Percentiles rank a stretch among this genome's conserved stretches.
These are phyloP conservation scores for Diplosoma virens DNA, from an alignment of 23 tunicate species.

Conservation along the genomic window DNA sequence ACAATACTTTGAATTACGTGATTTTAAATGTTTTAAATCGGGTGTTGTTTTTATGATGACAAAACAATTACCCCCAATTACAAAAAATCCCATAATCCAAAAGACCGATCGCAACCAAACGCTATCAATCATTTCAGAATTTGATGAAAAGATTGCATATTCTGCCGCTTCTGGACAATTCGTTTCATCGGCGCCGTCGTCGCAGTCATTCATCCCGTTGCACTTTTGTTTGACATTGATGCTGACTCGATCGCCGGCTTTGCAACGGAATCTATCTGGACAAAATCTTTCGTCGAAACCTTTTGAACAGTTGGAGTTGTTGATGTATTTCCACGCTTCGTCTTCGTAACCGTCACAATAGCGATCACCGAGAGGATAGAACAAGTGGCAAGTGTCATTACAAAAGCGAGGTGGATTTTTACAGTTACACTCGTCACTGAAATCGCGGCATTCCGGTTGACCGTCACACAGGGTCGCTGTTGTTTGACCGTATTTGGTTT, in stretches of 20 bases:
- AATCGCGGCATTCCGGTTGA: slow-evolving; percentile 11
- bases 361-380: slow-evolving; percentile 24
- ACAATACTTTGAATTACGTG: not conserved
- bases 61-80: not conserved
- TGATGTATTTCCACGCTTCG: not conserved
- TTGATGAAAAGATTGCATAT: slow-evolving; percentile 1
- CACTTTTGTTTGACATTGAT: not conserved
- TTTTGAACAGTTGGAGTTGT: not conserved
- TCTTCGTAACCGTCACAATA: slow-evolving; percentile 12
- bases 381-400: not conserved
- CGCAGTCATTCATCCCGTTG: slow-evolving; percentile 5
- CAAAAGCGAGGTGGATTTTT: not conserved
- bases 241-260: slow-evolving; percentile 6
- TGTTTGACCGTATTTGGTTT: not conserved
- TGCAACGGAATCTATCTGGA: slow-evolving; percentile 14
- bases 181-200: slow-evolving; percentile 1
- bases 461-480: not conserved
- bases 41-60: not conserved
- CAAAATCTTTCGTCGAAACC: slow-evolving; percentile 37
- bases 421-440: slow-evolving; percentile 4
- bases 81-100: slow-evolving; percentile 3
- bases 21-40: not conserved
- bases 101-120: not conserved
- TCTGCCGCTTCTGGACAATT: not conserved
- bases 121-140: slow-evolving; percentile 18